phyloP scores from a whole-genome alignment of 2,797 vertebrate genomes.

The Pristis pectinata region DNA sequence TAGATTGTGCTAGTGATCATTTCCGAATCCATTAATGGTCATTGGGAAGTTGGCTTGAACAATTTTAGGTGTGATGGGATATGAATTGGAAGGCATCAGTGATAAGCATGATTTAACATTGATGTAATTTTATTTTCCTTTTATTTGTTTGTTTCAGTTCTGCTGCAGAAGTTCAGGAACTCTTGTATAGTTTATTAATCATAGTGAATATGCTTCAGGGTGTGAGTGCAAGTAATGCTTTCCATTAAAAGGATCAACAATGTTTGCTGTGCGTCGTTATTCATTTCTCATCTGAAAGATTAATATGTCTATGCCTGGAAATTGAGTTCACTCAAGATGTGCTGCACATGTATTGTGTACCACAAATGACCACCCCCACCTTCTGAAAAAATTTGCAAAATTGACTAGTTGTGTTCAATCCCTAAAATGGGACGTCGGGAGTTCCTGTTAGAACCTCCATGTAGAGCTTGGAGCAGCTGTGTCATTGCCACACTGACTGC shows the following conservation, averaged over 20 bases:
- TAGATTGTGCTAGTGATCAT: no score
- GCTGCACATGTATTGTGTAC: no score
- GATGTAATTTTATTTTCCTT: neutral
- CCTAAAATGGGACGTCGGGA: no score
- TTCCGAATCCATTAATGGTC: no score
- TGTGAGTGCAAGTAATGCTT: neutral
- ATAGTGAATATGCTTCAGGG: neutral
- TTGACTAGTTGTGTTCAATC: no score
- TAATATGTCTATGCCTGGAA: neutral
- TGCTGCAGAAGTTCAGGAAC: neutral
- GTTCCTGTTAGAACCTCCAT: no score
- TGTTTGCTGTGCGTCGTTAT: neutral
- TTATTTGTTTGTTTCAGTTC: neutral
- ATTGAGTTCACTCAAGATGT: no score
- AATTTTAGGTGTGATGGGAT: neutral
- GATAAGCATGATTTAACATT: neutral
- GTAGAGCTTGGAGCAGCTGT: no score
- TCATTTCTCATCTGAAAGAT: neutral
- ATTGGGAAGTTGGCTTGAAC: no score
- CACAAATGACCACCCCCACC: no score
- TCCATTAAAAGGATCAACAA: neutral
- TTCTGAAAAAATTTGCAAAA: no score
- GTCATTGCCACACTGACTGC: no score
- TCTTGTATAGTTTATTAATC: neutral
- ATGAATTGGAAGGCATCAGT: neutral